A percentile compares a stretch with the other conserved stretches of the same genome.
Evolutionary conservation across 2,113 vertebrate genomes (phyloP).

Genomic region (Lipotes vexillifer): DNA sequence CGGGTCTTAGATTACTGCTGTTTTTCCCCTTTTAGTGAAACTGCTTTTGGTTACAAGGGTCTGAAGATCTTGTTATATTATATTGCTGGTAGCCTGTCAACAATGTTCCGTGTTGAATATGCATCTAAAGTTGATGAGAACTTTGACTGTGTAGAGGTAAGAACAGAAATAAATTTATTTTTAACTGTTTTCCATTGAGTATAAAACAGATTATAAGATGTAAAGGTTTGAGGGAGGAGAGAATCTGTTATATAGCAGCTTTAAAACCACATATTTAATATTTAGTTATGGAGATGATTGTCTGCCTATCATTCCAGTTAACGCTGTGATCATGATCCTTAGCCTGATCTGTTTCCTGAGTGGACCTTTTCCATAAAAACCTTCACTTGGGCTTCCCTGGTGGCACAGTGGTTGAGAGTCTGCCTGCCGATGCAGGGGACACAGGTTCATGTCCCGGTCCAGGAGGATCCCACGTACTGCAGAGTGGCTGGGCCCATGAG

Average conservation of each 20-base stretch:
- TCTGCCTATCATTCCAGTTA: not conserved
- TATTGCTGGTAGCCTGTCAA: conserved; percentile 93
- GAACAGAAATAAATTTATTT: conserved; percentile 59
- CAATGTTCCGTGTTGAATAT: conserved; percentile 94
- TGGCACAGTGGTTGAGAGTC: too few species aligned
- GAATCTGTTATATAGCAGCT: not conserved
- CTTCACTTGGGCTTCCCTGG: not conserved
- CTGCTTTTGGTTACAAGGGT: conserved; percentile 98
- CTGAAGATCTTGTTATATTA: conserved; percentile 97
- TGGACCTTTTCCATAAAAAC: conserved; percentile 8
- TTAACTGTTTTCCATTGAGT: conserved; percentile 2
- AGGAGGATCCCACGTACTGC: too few species aligned
- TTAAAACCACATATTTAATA: not conserved
- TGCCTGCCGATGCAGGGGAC: too few species aligned
- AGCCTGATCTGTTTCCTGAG: not conserved
- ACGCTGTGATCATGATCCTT: not conserved
- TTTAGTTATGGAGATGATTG: not conserved
- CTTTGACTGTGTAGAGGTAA: conserved; percentile 97
- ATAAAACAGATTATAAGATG: conserved; percentile 37
- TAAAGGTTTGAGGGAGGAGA: conserved; percentile 18
- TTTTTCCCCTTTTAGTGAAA: conserved; percentile 85
- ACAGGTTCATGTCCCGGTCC: too few species aligned
- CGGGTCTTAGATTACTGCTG: conserved; percentile 46
- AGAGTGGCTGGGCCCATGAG: too few species aligned
- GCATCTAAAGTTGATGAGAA: conserved; percentile 92